Base-by-base conservation (phyloP, 2,113 vertebrate genomes). In the Ceyx margarethae region DNA sequence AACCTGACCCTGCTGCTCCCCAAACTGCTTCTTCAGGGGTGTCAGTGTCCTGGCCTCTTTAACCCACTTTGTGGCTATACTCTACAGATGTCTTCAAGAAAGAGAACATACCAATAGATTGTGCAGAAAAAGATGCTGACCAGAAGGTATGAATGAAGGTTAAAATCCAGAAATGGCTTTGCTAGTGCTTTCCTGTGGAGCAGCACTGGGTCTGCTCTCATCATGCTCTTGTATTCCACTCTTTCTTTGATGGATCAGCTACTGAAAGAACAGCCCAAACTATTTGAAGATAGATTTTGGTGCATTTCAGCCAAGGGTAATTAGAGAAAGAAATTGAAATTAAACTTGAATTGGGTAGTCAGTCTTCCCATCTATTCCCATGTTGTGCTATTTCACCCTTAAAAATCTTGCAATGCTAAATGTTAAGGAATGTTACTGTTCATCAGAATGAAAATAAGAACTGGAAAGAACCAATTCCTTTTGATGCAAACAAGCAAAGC, bases 321-420 rank as follows among this genome's bases (percentile, higher is more conserved):
- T 81, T 33, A 79, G 51, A 81, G 33, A 85, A 65, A 89, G 60
- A 91, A 89, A 92, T 37, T 22, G 84, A 87, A 93, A 69, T 56
- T n/a, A 62, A 89, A 35, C 67, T 77, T 79, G 40, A 35, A 82
- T 43, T 80, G 33, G 21, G 13, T 29, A 67, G 28, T 76, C 25
- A 58, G 67, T 89, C 33, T 92, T 91, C 46, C 53, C 60, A 43
- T 65, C 8, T 10, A 60, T 71, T 21, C 28, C 50, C 29, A 11
- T 33, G 7, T 79, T 61, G 11, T 40, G 15, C 37, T 82, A 19
- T 81, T 89, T 92, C 60, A 61, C 50, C 29, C 56, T 84, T 73
- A 66, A 15, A 74, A 64, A 66, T 66, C 64, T 51, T 77, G 20
- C 57, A 81, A 12, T n/a, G 14, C 8, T n/a, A 67, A 64, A 9